These are phyloP conservation scores for Ips nitidus DNA, from an alignment of 1,140 invertebrate species.

Conservation along the genomic window DNA sequence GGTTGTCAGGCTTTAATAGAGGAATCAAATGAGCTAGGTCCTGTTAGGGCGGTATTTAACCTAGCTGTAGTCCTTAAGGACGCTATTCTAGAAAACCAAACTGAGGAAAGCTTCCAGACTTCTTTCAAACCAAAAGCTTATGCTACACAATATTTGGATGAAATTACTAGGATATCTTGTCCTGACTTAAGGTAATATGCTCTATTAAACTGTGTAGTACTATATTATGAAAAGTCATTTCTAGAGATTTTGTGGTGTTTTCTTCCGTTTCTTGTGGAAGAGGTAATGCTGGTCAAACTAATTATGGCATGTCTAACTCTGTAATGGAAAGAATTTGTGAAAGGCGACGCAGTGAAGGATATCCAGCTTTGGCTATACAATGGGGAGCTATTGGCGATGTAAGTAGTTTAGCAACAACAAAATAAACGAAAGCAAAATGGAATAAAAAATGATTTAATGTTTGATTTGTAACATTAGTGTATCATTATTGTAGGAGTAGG, in stretches of 20 bases:
- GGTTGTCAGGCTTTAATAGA: constrained; percentile 61
- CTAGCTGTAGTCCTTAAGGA: constrained; percentile 68
- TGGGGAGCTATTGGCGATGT: constrained; percentile 74
- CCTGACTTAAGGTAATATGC: constrained; percentile 51
- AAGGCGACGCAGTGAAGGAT: constrained; percentile 57
- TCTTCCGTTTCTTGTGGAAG: constrained; percentile 87
- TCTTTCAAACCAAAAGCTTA: constrained; percentile 57
- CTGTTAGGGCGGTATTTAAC: constrained; percentile 76
- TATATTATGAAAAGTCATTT: constrained; percentile 12
- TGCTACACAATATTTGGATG: constrained; percentile 54
- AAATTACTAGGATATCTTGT: constrained; percentile 57
- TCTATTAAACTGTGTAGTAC: not conserved
- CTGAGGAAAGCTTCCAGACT: constrained; percentile 53
- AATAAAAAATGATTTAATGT: too few relatives aligned
- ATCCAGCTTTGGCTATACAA: constrained; percentile 68
- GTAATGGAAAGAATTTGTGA: constrained; percentile 75
- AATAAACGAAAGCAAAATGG: not conserved
- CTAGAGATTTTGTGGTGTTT: constrained; percentile 69
- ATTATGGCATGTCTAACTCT: constrained; percentile 79
- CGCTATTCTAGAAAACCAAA: constrained; percentile 58
- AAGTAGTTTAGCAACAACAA: constrained; percentile 20
- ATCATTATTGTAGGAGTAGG: too few relatives aligned
- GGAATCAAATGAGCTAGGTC: constrained; percentile 60
- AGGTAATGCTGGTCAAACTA: constrained; percentile 87
- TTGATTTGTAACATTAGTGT: too few relatives aligned